phyloP scores from a whole-genome alignment of 2,113 vertebrate genomes.

The Neotoma lepida region DNA sequence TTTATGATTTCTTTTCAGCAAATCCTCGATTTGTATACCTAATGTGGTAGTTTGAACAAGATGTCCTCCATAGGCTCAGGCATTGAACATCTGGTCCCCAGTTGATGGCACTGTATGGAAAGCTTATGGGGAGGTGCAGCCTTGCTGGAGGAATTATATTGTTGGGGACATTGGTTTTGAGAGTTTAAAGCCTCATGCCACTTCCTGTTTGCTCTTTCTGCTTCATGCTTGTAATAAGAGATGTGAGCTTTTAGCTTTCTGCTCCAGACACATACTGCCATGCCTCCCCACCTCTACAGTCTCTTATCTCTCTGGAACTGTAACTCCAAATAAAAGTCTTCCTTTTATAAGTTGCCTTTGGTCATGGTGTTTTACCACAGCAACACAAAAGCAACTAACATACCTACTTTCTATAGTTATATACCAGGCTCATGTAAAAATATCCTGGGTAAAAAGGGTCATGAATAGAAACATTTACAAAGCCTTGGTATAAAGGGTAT shows the following conservation, averaged over 20 bases:
- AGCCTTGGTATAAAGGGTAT: not conserved
- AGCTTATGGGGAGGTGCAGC: not conserved
- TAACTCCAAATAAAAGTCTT: not conserved
- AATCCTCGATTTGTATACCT: not conserved
- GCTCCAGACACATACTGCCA: not conserved
- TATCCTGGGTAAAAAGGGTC: not conserved
- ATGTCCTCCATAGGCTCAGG: not conserved
- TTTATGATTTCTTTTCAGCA: not conserved
- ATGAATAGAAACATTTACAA: not conserved
- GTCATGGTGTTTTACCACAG: not conserved
- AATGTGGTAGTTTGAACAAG: not conserved
- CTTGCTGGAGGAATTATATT: not conserved
- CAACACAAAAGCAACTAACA: not conserved
- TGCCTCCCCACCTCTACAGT: too few species aligned
- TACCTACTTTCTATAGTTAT: not conserved
- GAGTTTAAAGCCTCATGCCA: not conserved
- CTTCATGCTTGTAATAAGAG: not conserved
- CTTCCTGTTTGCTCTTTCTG: not conserved
- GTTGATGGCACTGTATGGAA: not conserved
- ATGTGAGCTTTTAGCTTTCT: not conserved
- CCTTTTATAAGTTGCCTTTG: not conserved
- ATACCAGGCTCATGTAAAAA: not conserved
- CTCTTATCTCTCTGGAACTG: not conserved
- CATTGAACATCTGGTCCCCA: not conserved
- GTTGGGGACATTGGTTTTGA: not conserved